Base-by-base conservation (phyloP, 1,140 invertebrate species). In the Heliconius melpomene region DNA sequence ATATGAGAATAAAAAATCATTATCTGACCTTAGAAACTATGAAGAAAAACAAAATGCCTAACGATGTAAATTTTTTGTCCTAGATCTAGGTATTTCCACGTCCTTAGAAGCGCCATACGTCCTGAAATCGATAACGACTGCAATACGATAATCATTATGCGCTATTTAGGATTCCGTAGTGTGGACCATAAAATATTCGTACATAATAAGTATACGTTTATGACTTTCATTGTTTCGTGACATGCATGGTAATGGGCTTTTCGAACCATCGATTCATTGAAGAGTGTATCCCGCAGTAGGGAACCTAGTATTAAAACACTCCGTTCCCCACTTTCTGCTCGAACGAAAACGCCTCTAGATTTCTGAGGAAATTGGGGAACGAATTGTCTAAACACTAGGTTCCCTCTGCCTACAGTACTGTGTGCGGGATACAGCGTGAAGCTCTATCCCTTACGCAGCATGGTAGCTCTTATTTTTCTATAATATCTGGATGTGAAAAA, bases 141-240 rank as follows among this genome's bases (percentile, higher is more conserved):
- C 79, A 79, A 79, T 79, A 79, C 79, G 66, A 75, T 76, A 46
- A 76, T 76, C 40, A 74, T 76, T 79, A 74, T 79, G 74, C 79
- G 79, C 79, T 72, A 72, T 57, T 79, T 75, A 79, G 79, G 70
- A 72, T 72, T 79, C 79, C 79, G 74, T 79, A 57, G 18, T 75
- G 50, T 66, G 40, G 46, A 77, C 60, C 9, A 16, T 66, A 29
- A 26, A 66, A 66, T 66, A 66, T 66, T 66, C 60, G 9, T 26
- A 13, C 13, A 23, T 23, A 60, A 60, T 60, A 29, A 66, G 60
- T 29, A 18, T 29, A 3, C 60, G 60, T 29, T 66, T 66, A 29
- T 29, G 23, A 5, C 2, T 66, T 29, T 66, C 5, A 29, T 60
- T 26, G 9, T 29, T 66, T 29, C 60, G 9, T 66, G 9, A 16